Conservation (phyloP, 1,140 invertebrate genomes). For the Ladona fulva region DNA sequence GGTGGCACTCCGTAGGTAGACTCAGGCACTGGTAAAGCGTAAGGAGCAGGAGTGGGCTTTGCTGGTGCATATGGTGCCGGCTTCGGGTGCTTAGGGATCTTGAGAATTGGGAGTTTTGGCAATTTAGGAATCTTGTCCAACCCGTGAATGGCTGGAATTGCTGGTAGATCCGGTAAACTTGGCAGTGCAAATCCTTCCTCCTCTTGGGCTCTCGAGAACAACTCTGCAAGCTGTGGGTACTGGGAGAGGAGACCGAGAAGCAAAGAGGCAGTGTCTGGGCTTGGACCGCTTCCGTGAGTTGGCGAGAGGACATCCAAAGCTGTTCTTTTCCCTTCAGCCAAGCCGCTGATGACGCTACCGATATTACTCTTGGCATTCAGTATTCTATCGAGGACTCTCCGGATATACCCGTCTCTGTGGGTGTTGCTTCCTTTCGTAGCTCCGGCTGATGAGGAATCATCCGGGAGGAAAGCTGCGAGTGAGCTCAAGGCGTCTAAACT, state of each 20-base stretch:
- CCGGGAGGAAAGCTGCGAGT: slow-evolving; percentile 15
- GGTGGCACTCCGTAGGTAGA: too few species aligned
- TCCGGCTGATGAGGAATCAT: neutral
- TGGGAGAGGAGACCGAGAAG: neutral
- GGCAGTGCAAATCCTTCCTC: neutral
- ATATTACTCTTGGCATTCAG: neutral
- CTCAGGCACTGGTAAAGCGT: too few species aligned
- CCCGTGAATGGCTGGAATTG: neutral
- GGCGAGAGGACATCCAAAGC: neutral
- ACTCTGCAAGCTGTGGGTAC: neutral
- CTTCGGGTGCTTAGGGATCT: neutral
- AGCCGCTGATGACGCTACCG: neutral
- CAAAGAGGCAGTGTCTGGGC: neutral
- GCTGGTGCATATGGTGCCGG: too few species aligned
- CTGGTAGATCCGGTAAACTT: neutral
- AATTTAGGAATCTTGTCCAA: neutral
- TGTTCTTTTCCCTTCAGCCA: neutral
- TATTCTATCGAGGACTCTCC: neutral
- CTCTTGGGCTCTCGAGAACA: neutral
- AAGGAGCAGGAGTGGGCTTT: too few species aligned
- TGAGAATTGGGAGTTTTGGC: neutral
- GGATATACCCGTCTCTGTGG: neutral
- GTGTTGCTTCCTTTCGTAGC: neutral
- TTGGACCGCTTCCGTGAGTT: neutral
- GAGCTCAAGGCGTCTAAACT: slow-evolving; percentile 17